These are phyloP conservation scores for human (Homo sapiens) DNA, from an alignment of 2,113 vertebrate species.

Conservation along the genomic window GRCh38 chr18:37897001-37897500, in stretches of 20 bases:
- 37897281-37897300: neutral
- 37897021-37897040: neutral
- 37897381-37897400: neutral
- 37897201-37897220: neutral
- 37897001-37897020: neutral
- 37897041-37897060: neutral
- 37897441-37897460: neutral
- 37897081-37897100: neutral
- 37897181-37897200: neutral
- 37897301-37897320: neutral
- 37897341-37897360: neutral
- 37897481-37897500: neutral
- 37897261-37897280: neutral
- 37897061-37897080: neutral
- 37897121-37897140: neutral
- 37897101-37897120: neutral
- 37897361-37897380: neutral
- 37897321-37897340: neutral
- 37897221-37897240: neutral
- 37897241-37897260: neutral
- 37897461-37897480: neutral
- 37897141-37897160: neutral
- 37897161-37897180: neutral
- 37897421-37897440: neutral
- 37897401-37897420: neutral